Evolutionary conservation across 2,888 invertebrate genomes (phyloP).

Genomic region (Andrena fulva): DNA sequence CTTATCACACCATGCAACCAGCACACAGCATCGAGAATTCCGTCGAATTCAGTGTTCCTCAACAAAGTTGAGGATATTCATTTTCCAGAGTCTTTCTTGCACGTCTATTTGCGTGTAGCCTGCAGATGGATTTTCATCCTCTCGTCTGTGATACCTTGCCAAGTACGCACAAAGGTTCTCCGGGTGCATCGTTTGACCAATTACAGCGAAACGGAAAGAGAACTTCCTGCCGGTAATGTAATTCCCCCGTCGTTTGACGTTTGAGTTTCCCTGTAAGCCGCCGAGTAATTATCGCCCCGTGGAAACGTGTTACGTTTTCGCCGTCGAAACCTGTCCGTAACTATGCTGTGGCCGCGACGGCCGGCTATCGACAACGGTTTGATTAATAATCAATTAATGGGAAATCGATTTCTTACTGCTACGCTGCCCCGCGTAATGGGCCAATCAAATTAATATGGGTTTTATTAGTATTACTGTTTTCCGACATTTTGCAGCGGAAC

Average conservation of each 20-base stretch:
- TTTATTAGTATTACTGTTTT: constrained; percentile 10
- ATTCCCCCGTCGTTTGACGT: constrained; percentile 56
- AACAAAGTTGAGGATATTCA: constrained; percentile 35
- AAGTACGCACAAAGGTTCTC: constrained; percentile 53
- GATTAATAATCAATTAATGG: constrained; percentile 56
- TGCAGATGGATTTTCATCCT: constrained; percentile 49
- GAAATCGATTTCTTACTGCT: constrained; percentile 45
- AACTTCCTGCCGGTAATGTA: constrained; percentile 62
- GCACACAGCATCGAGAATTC: constrained; percentile 12
- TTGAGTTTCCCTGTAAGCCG: constrained; percentile 60
- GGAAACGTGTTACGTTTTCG: constrained; percentile 52
- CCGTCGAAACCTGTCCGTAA: constrained; percentile 29
- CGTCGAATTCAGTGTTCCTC: background rate
- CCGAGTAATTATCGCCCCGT: constrained; percentile 53
- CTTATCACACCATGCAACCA: constrained; percentile 10
- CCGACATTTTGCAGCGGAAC: background rate
- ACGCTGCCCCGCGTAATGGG: background rate
- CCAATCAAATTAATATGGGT: constrained; percentile 10
- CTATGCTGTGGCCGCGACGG: constrained; percentile 9
- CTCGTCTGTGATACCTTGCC: constrained; percentile 12
- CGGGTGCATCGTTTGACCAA: constrained; percentile 63
- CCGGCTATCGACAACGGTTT: constrained; percentile 33
- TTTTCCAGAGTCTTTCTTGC: constrained; percentile 13
- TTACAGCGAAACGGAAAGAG: constrained; percentile 61
- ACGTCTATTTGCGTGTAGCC: constrained; percentile 22